Base-by-base conservation (phyloP, 1,140 invertebrate species). In the Probaryconus sp. region DNA sequence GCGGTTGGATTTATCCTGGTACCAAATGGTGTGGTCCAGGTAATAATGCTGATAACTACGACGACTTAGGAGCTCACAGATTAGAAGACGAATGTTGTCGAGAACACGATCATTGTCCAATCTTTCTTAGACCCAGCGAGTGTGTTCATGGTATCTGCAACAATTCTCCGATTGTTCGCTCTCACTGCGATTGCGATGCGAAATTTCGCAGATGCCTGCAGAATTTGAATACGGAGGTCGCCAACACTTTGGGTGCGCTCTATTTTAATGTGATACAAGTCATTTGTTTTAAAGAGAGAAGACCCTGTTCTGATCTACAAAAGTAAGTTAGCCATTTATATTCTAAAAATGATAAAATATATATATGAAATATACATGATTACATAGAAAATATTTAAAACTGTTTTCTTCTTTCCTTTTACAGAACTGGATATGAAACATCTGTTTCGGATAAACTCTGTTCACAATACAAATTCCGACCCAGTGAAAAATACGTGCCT, bases 21-120 rank as follows among this genome's bases (percentile, higher is more conserved):
- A 94, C 93, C 0, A 92, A 93, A 77, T 94, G 93, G 93, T 94
- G 92, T 72, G 93, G 93, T 5, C 91, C 92, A 2, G 92, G 92
- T 70, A 91, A 90, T 60, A 82, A 88, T 6, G 91, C 93, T 0
- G 74, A 72, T 0, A 88, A 89, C 43, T 92, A 91, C 78, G 86
- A 91, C 18, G 93, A 94, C 28, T 81, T 95, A 14, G 93, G 93
- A 0, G 78, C 84, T 2, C 90, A 93, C 77, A 56, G 80, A 0
- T 88, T 90, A 13, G 91, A 93, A 56, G 94, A 95, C 80, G 84
- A 85, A 0, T 95, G 94, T 69, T 95, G 94, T 79, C 88, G 94
- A 11, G 91, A 92, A 56, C 94, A 96, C 79, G 94, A 96, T 83
- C 89, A 91, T 72, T 96, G 94, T 67, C 90, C 91, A 1, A 86